A percentile compares a stretch with the other conserved stretches of the same genome.
phyloP scores from a whole-genome alignment of 2,888 invertebrate genomes.

The Mamestra brassicae region DNA sequence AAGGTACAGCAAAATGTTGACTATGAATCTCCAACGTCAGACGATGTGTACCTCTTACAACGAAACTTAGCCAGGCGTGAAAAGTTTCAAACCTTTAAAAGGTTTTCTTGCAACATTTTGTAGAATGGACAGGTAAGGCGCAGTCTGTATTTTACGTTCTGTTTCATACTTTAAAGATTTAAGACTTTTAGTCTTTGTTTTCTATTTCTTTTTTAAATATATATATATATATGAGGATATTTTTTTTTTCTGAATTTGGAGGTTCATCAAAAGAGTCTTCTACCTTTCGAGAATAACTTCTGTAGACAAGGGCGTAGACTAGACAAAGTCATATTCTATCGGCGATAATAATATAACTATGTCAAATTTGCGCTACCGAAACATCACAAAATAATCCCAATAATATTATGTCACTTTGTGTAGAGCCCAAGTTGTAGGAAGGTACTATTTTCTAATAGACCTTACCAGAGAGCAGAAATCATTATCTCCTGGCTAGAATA shows the following conservation, averaged over 20 bases:
- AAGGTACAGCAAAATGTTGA: slow-evolving; percentile 15
- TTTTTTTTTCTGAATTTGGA: background rate
- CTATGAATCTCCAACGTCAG: slow-evolving; percentile 7
- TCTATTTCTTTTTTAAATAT: background rate
- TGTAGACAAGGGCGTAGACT: no score
- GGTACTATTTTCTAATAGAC: no score
- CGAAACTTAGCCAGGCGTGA: slow-evolving; percentile 49
- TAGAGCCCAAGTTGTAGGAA: no score
- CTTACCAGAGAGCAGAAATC: no score
- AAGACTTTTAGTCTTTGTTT: background rate
- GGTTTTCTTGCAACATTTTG: slow-evolving; percentile 51
- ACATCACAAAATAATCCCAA: no score
- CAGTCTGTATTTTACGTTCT: background rate
- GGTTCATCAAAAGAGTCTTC: background rate
- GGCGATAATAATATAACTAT: no score
- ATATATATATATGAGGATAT: no score
- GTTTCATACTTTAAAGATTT: background rate
- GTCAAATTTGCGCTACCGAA: no score
- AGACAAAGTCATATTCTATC: no score
- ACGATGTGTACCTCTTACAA: slow-evolving; percentile 24
- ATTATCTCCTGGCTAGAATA: no score
- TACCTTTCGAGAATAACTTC: no score
- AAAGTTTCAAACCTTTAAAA: slow-evolving; percentile 58
- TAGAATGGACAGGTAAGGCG: slow-evolving; percentile 11
- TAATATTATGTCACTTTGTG: no score